Base-by-base conservation (phyloP, 2,888 invertebrate genomes). In the Drosophila differens region DNA sequence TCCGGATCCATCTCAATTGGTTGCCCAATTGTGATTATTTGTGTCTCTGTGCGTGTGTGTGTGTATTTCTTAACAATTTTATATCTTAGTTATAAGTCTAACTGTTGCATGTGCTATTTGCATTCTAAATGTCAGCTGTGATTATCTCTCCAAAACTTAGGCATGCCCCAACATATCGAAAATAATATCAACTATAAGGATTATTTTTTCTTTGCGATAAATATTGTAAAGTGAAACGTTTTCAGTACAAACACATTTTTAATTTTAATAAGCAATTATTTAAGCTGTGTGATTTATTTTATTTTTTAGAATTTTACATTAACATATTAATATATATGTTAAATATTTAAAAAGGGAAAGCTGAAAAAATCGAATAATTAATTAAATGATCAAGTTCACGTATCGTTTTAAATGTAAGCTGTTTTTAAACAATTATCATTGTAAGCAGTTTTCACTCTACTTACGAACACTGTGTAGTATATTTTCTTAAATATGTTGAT, bases 61-160 rank as follows among this genome's bases (percentile, higher is more conserved):
- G 22, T 22, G 44, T 22, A 9, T 47, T 16, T 73, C 60, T 30
- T 67, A 3, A 25, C 52, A 22, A 39, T 58, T 47, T 19, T 53
- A 30, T 76, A 30, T 76, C n/a, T 33, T 49, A 68, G 25, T 30
- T 52, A 51, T 69, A 66, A 59, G 33, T 52, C 33, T 49, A 44
- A 49, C 10, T 37, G 65, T 22, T 78, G 83, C 83, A 84, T 89
- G 89, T n/a, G 25, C 12, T 39, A 12, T 51, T 0, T 44, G 22
- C 52, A 52, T 59, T 66, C 61, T 44, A 49, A 53, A 35, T 79
- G 58, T 70, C 52, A 52, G 54, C 57, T 71, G n/a, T 53, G 28
- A 19, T 12, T n/a, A 62, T 30, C 22, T 41, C 33, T 49, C 30
- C 25, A 35, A 33, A 54, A 30, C 32, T 52, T 57, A 58, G 66